phyloP scores from a whole-genome alignment of 2,113 vertebrate genomes.

The Bombycilla garrulus region DNA sequence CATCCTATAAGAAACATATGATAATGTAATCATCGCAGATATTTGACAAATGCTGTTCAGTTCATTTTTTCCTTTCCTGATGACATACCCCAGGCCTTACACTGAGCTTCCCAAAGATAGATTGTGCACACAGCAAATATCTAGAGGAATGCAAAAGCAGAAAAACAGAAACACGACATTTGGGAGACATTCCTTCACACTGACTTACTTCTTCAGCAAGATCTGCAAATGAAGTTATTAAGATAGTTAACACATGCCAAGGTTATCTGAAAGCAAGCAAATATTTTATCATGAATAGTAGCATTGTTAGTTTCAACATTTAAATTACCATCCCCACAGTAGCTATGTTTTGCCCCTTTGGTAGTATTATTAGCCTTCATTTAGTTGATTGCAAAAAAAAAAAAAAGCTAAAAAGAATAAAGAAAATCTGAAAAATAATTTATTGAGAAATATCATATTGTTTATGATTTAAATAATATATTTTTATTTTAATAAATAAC shows the following conservation, averaged over 20 bases:
- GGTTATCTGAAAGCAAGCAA: constrained; percentile 1
- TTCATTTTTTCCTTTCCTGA: constrained; percentile 49
- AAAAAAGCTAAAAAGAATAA: background rate
- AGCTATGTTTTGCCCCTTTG: background rate
- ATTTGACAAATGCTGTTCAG: constrained; percentile 58
- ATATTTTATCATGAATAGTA: background rate
- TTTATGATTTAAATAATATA: background rate
- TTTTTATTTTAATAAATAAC: background rate
- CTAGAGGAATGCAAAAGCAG: constrained; percentile 25
- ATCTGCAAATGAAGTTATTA: constrained; percentile 31
- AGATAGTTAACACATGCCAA: background rate
- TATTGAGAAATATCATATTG: background rate
- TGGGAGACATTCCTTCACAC: background rate
- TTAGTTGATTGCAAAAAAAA: background rate
- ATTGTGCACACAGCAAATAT: constrained; percentile 32
- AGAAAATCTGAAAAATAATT: background rate
- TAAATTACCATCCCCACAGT: background rate
- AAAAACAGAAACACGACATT: constrained; percentile 10
- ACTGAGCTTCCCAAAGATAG: constrained; percentile 25
- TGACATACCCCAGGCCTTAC: constrained; percentile 61
- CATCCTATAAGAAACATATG: constrained; percentile 45
- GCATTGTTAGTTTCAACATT: background rate
- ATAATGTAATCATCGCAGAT: constrained; percentile 62
- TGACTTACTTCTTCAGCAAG: background rate
- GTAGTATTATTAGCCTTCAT: background rate